Base-by-base conservation (phyloP, 2,888 invertebrate genomes). In the Pilophorus perplexus region DNA sequence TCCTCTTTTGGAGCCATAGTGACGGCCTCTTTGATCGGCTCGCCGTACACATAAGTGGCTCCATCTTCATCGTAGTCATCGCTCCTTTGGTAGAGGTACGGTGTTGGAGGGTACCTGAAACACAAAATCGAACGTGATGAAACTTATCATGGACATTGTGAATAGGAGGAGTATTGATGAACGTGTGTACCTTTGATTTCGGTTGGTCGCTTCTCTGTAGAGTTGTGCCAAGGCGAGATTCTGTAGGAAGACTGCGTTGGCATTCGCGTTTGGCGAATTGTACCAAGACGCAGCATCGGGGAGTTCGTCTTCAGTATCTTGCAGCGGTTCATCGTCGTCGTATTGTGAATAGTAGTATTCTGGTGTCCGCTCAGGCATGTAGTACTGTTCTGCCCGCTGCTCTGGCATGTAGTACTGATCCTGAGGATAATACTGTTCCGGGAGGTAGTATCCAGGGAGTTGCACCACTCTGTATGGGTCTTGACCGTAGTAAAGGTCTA, bases 211-310 rank as follows among this genome's bases (percentile, higher is more conserved):
- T 28, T 71, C 72, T 23, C 68, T 70, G 70, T 72, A 72, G 70
- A 72, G 69, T 62, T 72, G 70, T 0, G 71, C 69, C 1, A 72
- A 54, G 27, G 71, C 70, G 10, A 72, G 59, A 40, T 86, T 86
- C 73, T 85, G 83, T 64, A 87, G 78, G 75, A 86, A 85, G 54
- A 84, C 83, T 64, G 84, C 84, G 75, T 83, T 85, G 3, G 77
- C 77, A 64, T 79, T 78, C 33, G 79, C 79, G 14, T 77, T 72
- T 5, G 66, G 66, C 10, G 65, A 62, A 25, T 62, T 60, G 57
- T 68, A 68, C 66, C 62, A 69, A n/a, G n/a, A n/a, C n/a, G n/a
- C n/a, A 2, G 50, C 23, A 1, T 69, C 67, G 1, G 55, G 57
- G 2, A 25, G 14, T 5, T 52, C 64, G 10, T 66, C 66, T 20